Base-by-base conservation (phyloP, 2,888 invertebrate genomes). In the Caenorhabditis sp. region DNA sequence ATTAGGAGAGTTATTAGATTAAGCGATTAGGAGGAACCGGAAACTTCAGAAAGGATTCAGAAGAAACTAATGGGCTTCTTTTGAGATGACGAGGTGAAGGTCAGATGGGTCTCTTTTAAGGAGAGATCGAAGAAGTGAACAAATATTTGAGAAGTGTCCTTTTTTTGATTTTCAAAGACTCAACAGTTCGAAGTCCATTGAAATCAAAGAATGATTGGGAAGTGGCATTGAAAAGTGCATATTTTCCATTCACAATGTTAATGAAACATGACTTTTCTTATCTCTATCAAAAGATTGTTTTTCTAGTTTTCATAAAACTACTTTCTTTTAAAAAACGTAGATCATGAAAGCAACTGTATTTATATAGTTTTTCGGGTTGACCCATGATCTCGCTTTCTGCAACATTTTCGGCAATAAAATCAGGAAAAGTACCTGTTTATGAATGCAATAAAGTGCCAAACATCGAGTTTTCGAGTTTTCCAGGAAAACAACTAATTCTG, bases 1-100 rank as follows among this genome's bases (percentile, higher is more conserved):
- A 56, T 66, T 66, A 31, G 35, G 14, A 64, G 56, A 64, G 58
- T 66, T 64, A 66, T 75, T 75, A 51, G 58, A 66, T 75, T 75
- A 75, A 54, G 41, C 41, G 58, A 75, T 75, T 61, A 64, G 35
- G 28, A 49, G 14, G 56, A 77, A 77, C 70, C 70, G 77, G 77
- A 77, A 77, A 63, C 63, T 22, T 51, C 14, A 22, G 54, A 22
- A n/a, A n/a, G n/a, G 41, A 63, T 63, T 63, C 63, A 61, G 61
- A 61, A 19, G 58, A 22, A n/a, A 56, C 72, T 73, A 75, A 75
- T 54, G 47, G 66, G 58, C 26, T 74, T 35, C 22, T 26, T 61
- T 44, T 10, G 8, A 8, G 19, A 51, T 24, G 14, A 12, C 6
- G 47, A 31, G 28, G 51, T 38, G 31, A 66, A 75, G 56, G 66